A percentile compares a stretch with the other conserved stretches of the same genome.
These are phyloP conservation scores for Morbakka virulenta DNA, from an alignment of 30 jellyfish, hydroid and myxozoan species.

Conservation along the genomic window DNA sequence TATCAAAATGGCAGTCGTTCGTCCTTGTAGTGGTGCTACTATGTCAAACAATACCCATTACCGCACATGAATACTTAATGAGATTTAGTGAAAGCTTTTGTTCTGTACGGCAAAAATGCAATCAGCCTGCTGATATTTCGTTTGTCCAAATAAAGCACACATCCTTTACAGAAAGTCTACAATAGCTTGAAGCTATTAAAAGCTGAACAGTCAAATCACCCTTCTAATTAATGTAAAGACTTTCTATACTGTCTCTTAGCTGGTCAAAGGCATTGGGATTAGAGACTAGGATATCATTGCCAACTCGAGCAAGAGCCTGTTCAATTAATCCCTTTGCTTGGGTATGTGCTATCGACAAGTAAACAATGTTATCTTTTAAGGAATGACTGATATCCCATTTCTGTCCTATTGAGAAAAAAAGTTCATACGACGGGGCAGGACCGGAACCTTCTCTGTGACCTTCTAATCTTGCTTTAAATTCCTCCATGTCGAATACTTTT, in stretches of 20 bases:
- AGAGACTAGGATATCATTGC: constrained; percentile 54
- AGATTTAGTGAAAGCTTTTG: too few species aligned
- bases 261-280: constrained; percentile 78
- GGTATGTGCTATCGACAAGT: constrained; percentile 76
- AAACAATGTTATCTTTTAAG: constrained; percentile 55
- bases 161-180: too few species aligned
- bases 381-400: constrained; percentile 57
- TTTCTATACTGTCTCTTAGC: constrained; percentile 67
- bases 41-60: too few species aligned
- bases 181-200: too few species aligned
- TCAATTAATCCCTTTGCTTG: constrained; percentile 64
- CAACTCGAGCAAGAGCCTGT: constrained; percentile 1
- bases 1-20: too few species aligned
- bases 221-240: constrained; percentile 17
- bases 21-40: too few species aligned
- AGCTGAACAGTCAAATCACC: too few species aligned
- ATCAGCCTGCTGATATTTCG: too few species aligned
- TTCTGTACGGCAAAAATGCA: too few species aligned
- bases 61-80: too few species aligned
- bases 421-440: constrained; percentile 79
- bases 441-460: constrained; percentile 53
- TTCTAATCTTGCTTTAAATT: constrained; percentile 49
- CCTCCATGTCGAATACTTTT: constrained; percentile 51
- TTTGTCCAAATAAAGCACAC: too few species aligned
- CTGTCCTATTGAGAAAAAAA: constrained; percentile 79